Evolutionary conservation across 2,113 vertebrate species (phyloP), one percentile per base, ranked within the genome.

Genomic region (Silurus glanis): DNA sequence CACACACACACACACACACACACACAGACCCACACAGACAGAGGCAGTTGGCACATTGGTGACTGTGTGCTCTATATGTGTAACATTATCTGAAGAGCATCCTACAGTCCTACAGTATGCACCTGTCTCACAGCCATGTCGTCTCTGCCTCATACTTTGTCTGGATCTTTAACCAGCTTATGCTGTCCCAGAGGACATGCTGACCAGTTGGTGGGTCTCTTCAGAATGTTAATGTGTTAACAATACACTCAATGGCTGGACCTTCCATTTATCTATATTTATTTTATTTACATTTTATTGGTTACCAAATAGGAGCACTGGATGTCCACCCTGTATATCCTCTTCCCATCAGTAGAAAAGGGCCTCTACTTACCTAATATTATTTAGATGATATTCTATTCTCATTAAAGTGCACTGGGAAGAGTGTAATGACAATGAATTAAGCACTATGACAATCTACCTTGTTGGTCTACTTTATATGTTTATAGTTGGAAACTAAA

Each of bases 81-180:
- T 86, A 85, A 81, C 67, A 62, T 51, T 82, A 88, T 84, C 74
- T 88, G 56, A 83, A 78, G 56, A 71, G 62, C 67, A 80, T 82
- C 37, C 37, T 37, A 37, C 67, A 17, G 61, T 82, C 84, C 66
- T 88, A 49, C 67, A 51, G 59, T 49, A 74, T 49, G 82, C 86
- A 89, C 85, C 86, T 90, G 88, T 81, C 53, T 72, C 64, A 71
- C 56, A 59, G 80, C 49, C 55, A 51, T 81, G 71, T 56, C 56
- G 69, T 66, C 21, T 75, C 56, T 76, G 49, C 59, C 75, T 53
- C 14, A 85, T 45, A 75, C n/a, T 62, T 53, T 85, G 83, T 64
- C 83, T 53, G 56, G 72, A 71, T 51, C 37, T 81, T 86, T 81
- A 49, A 74, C 79, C 87, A 88, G 16, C 81, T 66, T 37, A 71